Conservation (phyloP, 2,888 invertebrate species). For the Argynnis bischoffii region DNA sequence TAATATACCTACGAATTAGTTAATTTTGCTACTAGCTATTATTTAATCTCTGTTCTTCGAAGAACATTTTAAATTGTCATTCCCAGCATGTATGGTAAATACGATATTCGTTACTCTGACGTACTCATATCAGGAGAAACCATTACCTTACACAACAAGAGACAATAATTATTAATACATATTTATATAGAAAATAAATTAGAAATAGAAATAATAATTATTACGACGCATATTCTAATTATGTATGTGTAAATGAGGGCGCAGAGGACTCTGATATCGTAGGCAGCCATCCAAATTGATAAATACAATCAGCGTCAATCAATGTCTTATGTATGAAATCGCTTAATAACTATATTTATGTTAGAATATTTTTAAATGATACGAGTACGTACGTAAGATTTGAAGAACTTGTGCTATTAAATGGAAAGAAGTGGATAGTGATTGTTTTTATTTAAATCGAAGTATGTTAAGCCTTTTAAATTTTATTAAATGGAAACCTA, state of each 20-base stretch:
- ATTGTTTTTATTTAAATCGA: too few relatives aligned
- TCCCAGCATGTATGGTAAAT: too few relatives aligned
- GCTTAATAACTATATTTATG: constrained; percentile 20
- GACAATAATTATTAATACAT: background rate
- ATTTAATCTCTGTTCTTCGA: too few relatives aligned
- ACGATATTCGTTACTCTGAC: too few relatives aligned
- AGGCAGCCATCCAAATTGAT: constrained; percentile 34
- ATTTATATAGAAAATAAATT: background rate
- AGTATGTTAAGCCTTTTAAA: too few relatives aligned
- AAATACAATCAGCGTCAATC: constrained; percentile 36
- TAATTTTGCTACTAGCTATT: too few relatives aligned
- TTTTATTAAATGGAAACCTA: too few relatives aligned
- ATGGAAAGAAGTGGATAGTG: background rate
- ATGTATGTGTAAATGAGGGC: constrained; percentile 1
- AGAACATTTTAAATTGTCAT: too few relatives aligned
- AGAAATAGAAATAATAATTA: background rate
- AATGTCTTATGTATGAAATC: constrained; percentile 13
- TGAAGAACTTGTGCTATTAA: background rate
- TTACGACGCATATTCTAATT: background rate
- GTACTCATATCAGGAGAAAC: too few relatives aligned
- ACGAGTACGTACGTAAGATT: background rate
- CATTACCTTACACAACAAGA: background rate
- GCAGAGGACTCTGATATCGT: constrained; percentile 3
- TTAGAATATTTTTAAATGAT: constrained; percentile 6
- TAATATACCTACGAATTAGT: too few relatives aligned